These are phyloP conservation scores for Sussaba pulchella DNA, from an alignment of 2,888 invertebrate species.

Conservation along the genomic window DNA sequence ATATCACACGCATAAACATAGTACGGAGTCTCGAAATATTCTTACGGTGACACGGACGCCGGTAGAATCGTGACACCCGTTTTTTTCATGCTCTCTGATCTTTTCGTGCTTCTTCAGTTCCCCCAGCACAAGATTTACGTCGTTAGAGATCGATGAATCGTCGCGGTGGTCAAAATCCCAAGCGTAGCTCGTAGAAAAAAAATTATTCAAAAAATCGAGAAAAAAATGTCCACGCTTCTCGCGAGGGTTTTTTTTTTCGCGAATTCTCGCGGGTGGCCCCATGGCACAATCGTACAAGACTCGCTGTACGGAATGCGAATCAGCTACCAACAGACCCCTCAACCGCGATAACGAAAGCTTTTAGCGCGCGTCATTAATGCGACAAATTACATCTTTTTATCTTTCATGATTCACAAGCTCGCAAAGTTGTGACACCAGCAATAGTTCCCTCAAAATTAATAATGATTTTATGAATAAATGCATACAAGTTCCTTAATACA, in stretches of 20 bases:
- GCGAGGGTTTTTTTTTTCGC: not conserved
- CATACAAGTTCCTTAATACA: too few species aligned
- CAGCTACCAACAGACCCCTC: not conserved
- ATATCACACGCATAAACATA: slow-evolving; percentile 6
- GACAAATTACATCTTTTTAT: slow-evolving; percentile 1
- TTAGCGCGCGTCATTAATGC: not conserved
- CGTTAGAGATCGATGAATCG: slow-evolving; percentile 28
- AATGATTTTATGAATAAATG: too few species aligned
- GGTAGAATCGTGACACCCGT: slow-evolving; percentile 21
- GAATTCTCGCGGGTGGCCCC: slow-evolving; percentile 27
- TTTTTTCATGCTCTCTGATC: not conserved
- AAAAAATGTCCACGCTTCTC: slow-evolving; percentile 6
- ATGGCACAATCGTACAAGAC: slow-evolving; percentile 3
- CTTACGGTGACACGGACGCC: slow-evolving; percentile 22
- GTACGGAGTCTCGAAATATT: slow-evolving; percentile 21
- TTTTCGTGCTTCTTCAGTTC: slow-evolving; percentile 11
- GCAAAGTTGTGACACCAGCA: too few species aligned
- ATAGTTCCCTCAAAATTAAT: too few species aligned
- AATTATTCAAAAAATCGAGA: slow-evolving; percentile 7
- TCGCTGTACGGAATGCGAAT: slow-evolving; percentile 26
- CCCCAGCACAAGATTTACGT: slow-evolving; percentile 27
- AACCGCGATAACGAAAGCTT: not conserved
- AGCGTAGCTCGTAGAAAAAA: not conserved
- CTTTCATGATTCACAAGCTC: slow-evolving; percentile 9
- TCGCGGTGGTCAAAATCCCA: slow-evolving; percentile 9